A percentile compares a stretch with the other conserved stretches of the same genome.
Evolutionary conservation across 2,888 invertebrate genomes (phyloP).

Genomic region (Caenorhabditis zanzibari): DNA sequence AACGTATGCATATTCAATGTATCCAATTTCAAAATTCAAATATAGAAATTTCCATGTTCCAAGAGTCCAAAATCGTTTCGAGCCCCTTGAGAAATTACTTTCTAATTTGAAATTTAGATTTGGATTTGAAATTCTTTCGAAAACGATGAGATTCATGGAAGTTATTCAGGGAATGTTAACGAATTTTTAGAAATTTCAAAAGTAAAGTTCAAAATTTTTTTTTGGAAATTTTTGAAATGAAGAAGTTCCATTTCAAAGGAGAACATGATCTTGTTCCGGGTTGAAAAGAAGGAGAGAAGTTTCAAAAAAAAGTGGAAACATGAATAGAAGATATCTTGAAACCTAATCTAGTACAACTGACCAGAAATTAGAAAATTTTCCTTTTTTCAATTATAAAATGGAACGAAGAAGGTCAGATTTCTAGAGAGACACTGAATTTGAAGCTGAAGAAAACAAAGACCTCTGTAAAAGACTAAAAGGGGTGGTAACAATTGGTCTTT

Average conservation of each 20-base stretch:
- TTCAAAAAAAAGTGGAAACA: slow-evolving; percentile 21
- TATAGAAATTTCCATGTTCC: no score
- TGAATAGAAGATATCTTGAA: background rate
- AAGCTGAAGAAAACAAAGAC: background rate
- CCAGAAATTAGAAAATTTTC: slow-evolving; percentile 24
- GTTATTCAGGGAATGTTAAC: background rate
- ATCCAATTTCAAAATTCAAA: no score
- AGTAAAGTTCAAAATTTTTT: no score
- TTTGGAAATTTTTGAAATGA: background rate
- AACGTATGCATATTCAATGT: no score
- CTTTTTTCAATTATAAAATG: background rate
- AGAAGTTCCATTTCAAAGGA: background rate
- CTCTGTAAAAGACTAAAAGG: background rate
- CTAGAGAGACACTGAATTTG: background rate
- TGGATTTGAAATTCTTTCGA: background rate
- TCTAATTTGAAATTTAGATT: slow-evolving; percentile 12
- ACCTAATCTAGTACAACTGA: slow-evolving; percentile 25
- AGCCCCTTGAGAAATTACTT: background rate
- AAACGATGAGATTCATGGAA: slow-evolving; percentile 5
- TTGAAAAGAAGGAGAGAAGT: slow-evolving; percentile 7
- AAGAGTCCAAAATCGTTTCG: background rate
- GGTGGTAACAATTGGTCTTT: slow-evolving; percentile 8
- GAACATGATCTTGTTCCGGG: slow-evolving; percentile 7
- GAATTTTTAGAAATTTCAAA: background rate
- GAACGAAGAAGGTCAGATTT: slow-evolving; percentile 1